Evolutionary conservation across 2,797 vertebrate genomes (phyloP).

Genomic region (Jordanella pulchra): DNA sequence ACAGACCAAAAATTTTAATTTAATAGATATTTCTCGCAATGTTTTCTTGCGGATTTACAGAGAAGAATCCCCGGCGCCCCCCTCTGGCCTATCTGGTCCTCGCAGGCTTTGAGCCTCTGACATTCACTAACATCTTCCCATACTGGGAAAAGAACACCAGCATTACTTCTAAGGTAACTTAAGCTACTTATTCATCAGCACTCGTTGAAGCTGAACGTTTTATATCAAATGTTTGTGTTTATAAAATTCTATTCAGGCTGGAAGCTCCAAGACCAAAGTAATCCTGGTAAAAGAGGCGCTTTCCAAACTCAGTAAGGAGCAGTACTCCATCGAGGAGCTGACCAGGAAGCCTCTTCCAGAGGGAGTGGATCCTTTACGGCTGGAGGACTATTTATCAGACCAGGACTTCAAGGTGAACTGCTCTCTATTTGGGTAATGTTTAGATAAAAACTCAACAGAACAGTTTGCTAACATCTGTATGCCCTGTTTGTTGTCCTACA

Average conservation of each 20-base stretch:
- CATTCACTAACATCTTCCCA: constrained; percentile 86
- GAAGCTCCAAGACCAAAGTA: constrained; percentile 74
- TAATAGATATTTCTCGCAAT: neutral
- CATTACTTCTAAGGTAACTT: constrained; percentile 63
- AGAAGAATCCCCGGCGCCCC: constrained; percentile 80
- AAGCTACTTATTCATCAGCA: neutral
- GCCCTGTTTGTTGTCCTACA: constrained; percentile 47
- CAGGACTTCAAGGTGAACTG: constrained; percentile 80
- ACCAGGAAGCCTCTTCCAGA: constrained; percentile 79
- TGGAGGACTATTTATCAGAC: constrained; percentile 84
- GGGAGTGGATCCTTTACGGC: constrained; percentile 82
- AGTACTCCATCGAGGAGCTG: constrained; percentile 83
- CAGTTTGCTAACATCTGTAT: neutral
- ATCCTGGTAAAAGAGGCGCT: constrained; percentile 80
- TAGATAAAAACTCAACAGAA: neutral
- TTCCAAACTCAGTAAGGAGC: constrained; percentile 77
- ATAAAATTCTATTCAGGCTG: constrained; percentile 45
- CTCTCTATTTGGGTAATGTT: too few species aligned
- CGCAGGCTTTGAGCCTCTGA: constrained; percentile 82
- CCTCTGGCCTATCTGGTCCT: constrained; percentile 81
- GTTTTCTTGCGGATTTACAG: constrained; percentile 49
- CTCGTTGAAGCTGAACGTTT: neutral
- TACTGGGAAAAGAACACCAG: constrained; percentile 78
- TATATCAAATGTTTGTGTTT: neutral
- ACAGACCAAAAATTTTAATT: neutral